These are phyloP conservation scores for Piezodorus guildinii DNA, from an alignment of 1,140 invertebrate species.

Conservation along the genomic window DNA sequence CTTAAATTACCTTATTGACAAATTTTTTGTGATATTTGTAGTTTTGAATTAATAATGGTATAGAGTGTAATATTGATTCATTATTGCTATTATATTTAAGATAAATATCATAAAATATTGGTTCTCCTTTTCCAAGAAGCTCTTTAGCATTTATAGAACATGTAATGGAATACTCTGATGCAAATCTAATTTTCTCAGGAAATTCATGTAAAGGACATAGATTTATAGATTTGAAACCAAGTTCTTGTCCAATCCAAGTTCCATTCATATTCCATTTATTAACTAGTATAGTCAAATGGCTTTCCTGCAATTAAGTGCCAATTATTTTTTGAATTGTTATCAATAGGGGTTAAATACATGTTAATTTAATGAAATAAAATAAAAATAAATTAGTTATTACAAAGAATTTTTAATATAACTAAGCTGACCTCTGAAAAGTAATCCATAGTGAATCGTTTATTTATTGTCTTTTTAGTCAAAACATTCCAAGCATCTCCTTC, in stretches of 20 bases:
- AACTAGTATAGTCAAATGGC: slow-evolving; percentile 36
- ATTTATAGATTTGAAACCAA: slow-evolving; percentile 33
- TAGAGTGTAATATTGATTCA: slow-evolving; percentile 39
- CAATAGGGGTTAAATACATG: no score
- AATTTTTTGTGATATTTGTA: slow-evolving; percentile 27
- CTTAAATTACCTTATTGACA: slow-evolving; percentile 27
- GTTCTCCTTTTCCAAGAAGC: slow-evolving; percentile 35
- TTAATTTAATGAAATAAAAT: no score
- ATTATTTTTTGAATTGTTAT: not conserved
- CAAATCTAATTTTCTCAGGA: slow-evolving; percentile 43
- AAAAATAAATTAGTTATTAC: not conserved
- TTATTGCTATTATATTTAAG: slow-evolving; percentile 39
- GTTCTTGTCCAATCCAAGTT: slow-evolving; percentile 30
- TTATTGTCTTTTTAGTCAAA: slow-evolving; percentile 40
- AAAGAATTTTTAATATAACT: slow-evolving; percentile 19
- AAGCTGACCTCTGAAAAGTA: slow-evolving; percentile 32
- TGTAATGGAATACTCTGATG: slow-evolving; percentile 39
- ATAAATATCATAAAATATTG: slow-evolving; percentile 45
- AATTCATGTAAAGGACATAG: slow-evolving; percentile 39
- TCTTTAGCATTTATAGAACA: slow-evolving; percentile 43
- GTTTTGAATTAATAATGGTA: slow-evolving; percentile 45
- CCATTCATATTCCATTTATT: slow-evolving; percentile 28
- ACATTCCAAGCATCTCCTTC: slow-evolving; percentile 37
- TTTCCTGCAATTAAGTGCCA: slow-evolving; percentile 34
- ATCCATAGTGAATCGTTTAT: slow-evolving; percentile 40